Evolutionary conservation across 2,888 invertebrate genomes (phyloP).

Genomic region (Schizotus pectinicornis): DNA sequence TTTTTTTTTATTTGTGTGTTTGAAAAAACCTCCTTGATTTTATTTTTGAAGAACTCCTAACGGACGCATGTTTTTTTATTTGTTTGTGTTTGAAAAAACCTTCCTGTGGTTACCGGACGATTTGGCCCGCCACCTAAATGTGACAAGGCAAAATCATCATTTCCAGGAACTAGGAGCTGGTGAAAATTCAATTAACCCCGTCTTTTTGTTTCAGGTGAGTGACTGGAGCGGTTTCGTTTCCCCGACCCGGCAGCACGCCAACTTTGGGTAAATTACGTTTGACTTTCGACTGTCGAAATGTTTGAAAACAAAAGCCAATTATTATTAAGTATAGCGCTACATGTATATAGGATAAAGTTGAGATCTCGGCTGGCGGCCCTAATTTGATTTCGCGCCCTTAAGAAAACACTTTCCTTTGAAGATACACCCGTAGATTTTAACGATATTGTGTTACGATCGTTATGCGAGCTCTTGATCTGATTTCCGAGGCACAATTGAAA

Average conservation of each 20-base stretch:
- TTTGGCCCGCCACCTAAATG: too few species aligned
- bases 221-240: not conserved
- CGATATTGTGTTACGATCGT: not conserved
- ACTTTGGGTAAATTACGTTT: not conserved
- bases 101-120: too few species aligned
- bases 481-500: too few species aligned
- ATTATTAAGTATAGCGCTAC: not conserved
- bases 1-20: too few species aligned
- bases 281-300: not conserved
- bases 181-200: not conserved
- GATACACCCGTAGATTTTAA: not conserved
- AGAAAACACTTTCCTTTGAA: not conserved
- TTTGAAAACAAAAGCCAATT: not conserved
- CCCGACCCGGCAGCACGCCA: too few species aligned
- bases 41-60: too few species aligned
- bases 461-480: not conserved
- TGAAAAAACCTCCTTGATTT: too few species aligned
- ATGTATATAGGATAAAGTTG: not conserved
- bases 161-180: not conserved
- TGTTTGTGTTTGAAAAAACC: too few species aligned
- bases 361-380: not conserved
- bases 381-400: not conserved
- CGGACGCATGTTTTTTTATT: too few species aligned
- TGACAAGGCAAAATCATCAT: not conserved
- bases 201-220: not conserved